These are phyloP conservation scores for Furcula furcula DNA, from an alignment of 2,888 invertebrate genomes.

Conservation along the genomic window DNA sequence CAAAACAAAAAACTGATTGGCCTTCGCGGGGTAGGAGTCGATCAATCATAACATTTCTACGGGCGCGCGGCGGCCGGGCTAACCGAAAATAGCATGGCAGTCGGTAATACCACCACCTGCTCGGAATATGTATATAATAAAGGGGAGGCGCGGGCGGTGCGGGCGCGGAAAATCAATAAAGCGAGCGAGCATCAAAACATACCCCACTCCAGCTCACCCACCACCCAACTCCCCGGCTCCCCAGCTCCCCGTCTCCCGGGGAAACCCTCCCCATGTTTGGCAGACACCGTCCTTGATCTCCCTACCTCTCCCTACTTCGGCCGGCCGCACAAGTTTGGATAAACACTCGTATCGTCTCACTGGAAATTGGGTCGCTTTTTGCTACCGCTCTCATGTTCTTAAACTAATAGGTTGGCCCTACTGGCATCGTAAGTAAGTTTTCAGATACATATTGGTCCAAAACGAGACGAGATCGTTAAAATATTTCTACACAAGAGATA, in stretches of 20 bases:
- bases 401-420: conserved; percentile 27
- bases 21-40: conserved; percentile 37
- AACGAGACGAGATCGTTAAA: too few relatives aligned
- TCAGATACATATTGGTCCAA: too few relatives aligned
- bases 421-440: too few relatives aligned
- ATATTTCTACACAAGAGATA: too few relatives aligned
- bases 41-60: conserved; percentile 66
- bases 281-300: conserved; percentile 81
- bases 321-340: conserved; percentile 73
- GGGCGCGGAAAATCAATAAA: conserved; percentile 77
- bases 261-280: conserved; percentile 79
- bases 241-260: conserved; percentile 65
- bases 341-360: conserved; percentile 73
- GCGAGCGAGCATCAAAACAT: conserved; percentile 79
- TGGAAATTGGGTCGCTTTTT: conserved; percentile 73
- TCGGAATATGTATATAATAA: conserved; percentile 68
- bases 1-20: conserved; percentile 41
- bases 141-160: conserved; percentile 54
- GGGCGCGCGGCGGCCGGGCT: conserved; percentile 50
- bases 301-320: conserved; percentile 69
- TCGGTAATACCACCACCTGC: conserved; percentile 52
- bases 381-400: conserved; percentile 34
- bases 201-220: conserved; percentile 47
- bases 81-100: conserved; percentile 73
- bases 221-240: conserved; percentile 44